A percentile compares a stretch with the other conserved stretches of the same genome.
Evolutionary conservation across 2,888 invertebrate genomes (phyloP).

Genomic region (Lordiphosa andalusiaca): DNA sequence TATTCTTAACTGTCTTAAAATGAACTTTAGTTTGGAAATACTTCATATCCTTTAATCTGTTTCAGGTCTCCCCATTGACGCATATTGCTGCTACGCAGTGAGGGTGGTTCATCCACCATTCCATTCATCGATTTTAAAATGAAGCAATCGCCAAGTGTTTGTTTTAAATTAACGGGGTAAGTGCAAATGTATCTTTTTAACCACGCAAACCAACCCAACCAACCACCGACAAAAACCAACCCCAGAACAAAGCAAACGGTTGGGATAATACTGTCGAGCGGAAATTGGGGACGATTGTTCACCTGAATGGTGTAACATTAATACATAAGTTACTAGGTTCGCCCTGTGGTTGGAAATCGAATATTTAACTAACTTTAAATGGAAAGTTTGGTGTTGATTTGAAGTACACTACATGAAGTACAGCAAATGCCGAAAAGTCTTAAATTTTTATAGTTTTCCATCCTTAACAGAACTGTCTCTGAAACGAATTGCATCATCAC

Average conservation of each 20-base stretch:
- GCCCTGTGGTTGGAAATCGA: no score
- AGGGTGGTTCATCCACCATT: constrained; percentile 35
- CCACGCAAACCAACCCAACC: constrained; percentile 12
- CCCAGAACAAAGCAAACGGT: constrained; percentile 19
- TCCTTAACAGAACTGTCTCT: no score
- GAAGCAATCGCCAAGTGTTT: constrained; percentile 54
- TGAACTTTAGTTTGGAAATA: constrained; percentile 1
- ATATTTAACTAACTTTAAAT: no score
- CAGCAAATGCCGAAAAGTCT: no score
- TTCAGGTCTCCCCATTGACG: constrained; percentile 24
- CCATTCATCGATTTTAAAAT: constrained; percentile 58
- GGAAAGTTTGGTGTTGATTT: no score
- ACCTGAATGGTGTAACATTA: background rate
- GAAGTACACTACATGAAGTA: no score
- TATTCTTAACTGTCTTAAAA: no score
- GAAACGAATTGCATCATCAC: no score
- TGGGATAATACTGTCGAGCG: constrained; percentile 11
- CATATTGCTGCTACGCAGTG: background rate
- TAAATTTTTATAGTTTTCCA: no score
- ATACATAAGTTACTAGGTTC: no score
- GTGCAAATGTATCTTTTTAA: constrained; percentile 19
- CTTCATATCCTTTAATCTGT: background rate
- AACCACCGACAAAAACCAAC: constrained; percentile 44
- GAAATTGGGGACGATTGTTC: constrained; percentile 10
- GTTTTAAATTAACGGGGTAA: constrained; percentile 41